phyloP scores from a whole-genome alignment of 23 tunicate genomes.

The Clavelina lepadiformis region DNA sequence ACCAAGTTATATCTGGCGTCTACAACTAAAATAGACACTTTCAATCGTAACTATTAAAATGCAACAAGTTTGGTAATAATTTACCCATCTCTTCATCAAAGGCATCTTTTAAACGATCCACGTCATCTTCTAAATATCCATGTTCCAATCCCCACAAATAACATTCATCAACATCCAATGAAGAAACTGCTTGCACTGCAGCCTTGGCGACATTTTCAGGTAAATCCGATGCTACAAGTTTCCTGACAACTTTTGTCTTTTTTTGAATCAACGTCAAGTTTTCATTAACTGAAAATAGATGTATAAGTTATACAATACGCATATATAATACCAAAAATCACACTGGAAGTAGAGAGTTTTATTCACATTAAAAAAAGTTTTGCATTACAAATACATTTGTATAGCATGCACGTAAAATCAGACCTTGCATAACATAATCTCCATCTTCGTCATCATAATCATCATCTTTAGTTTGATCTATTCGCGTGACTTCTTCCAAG shows the following conservation, averaged over 20 bases:
- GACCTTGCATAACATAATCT: no score
- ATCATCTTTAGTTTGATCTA: neutral
- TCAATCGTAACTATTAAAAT: neutral
- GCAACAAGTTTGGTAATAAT: neutral
- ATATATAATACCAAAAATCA: no score
- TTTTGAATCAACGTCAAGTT: slow-evolving; percentile 8
- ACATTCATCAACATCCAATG: slow-evolving; percentile 36
- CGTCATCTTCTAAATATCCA: slow-evolving; percentile 12
- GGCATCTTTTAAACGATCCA: slow-evolving; percentile 3
- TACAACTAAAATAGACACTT: neutral
- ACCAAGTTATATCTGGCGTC: no score
- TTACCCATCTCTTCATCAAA: slow-evolving; percentile 41
- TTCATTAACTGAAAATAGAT: neutral
- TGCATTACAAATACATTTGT: no score
- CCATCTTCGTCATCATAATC: no score
- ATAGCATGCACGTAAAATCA: no score
- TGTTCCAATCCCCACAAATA: slow-evolving; percentile 28
- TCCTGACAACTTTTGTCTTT: slow-evolving; percentile 38
- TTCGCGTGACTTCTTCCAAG: slow-evolving; percentile 34
- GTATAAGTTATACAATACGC: no score
- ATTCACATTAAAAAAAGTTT: no score
- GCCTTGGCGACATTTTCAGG: slow-evolving; percentile 54
- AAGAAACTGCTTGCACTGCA: slow-evolving; percentile 52
- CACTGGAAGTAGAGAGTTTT: neutral
- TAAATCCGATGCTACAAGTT: slow-evolving; percentile 34